Evolutionary conservation across 2,888 invertebrate genomes (phyloP).

Genomic region (Halictus ligatus): DNA sequence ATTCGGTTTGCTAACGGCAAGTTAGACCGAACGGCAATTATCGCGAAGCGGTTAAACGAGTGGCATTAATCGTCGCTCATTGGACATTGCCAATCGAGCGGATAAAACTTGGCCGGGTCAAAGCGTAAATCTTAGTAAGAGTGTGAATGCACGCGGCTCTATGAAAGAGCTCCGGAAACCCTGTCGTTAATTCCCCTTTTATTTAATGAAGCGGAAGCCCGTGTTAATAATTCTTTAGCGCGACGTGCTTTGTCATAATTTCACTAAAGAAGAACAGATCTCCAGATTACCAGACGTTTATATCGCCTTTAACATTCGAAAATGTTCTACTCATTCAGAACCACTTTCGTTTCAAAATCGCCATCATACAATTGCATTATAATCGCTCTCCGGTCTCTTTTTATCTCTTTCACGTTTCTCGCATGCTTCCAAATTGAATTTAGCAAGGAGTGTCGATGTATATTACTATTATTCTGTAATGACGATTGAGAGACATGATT

Average conservation of each 20-base stretch:
- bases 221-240: conserved; percentile 3
- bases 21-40: conserved; percentile 52
- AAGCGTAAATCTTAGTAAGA: conserved; percentile 64
- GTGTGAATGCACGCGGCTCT: conserved; percentile 37
- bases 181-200: conserved; percentile 27
- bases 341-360: too few species aligned
- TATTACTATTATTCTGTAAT: background rate
- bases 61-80: conserved; percentile 62
- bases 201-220: conserved; percentile 24
- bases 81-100: conserved; percentile 65
- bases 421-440: background rate
- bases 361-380: background rate
- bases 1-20: conserved; percentile 48
- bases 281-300: background rate
- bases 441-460: background rate
- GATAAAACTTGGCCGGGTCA: conserved; percentile 57
- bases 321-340: background rate
- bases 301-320: background rate
- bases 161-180: conserved; percentile 21
- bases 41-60: conserved; percentile 47
- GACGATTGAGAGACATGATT: background rate
- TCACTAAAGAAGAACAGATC: background rate
- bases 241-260: background rate
- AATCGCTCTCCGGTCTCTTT: background rate
- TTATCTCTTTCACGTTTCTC: background rate